Evolutionary conservation across 2,113 vertebrate species (phyloP), one percentile per base, ranked within the genome.

Genomic region (Drymodes brunneopygia): DNA sequence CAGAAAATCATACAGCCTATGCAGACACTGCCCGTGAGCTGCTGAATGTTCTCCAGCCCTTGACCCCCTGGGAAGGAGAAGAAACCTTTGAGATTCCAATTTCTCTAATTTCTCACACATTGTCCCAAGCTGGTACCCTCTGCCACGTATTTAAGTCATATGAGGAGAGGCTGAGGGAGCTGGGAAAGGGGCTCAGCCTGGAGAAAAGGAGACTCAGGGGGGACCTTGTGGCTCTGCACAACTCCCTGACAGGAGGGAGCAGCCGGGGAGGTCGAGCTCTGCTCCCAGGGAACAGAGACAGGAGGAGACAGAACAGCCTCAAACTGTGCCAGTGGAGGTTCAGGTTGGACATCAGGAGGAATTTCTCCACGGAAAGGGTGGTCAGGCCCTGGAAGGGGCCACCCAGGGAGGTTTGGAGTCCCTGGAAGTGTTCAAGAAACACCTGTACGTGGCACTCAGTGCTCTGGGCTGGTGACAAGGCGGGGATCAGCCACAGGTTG

Each of bases 191-290:
- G 48, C 58, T 83, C 33, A 72, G 27, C 33, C 38, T 64, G 69
- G 40, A 73, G n/a, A 11, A 54, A 22, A 64, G n/a, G 48, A 73
- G 12, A 8, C 16, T 51, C 31, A 57, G 44, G 6, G 18, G 13
- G 24, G 14, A 4, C 17, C 17, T 50, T 62, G 16, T 50, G 6
- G 7, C 45, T 38, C 61, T 38, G 6, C 15, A 38, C 29, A 71
- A 31, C 9, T 45, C n/a, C 45, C 44, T 64, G n/a, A 3, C 21
- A 64, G 22, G 28, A 84, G 15, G 11, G 9, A 0, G 5, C 48
- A 64, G 69, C n/a, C 0, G 20, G 42, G 10, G 6, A 5, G 18
- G 5, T 42, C 1, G 0, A 31, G 27, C 14, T 62, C 38, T 44
- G 56, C 33, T 83, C 45, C 64, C 81, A 33, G 17, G 36, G 47